Evolutionary conservation across 1,140 invertebrate species (phyloP), one percentile per base, ranked within the genome.

Genomic region (Chrysomallon squamiferum): DNA sequence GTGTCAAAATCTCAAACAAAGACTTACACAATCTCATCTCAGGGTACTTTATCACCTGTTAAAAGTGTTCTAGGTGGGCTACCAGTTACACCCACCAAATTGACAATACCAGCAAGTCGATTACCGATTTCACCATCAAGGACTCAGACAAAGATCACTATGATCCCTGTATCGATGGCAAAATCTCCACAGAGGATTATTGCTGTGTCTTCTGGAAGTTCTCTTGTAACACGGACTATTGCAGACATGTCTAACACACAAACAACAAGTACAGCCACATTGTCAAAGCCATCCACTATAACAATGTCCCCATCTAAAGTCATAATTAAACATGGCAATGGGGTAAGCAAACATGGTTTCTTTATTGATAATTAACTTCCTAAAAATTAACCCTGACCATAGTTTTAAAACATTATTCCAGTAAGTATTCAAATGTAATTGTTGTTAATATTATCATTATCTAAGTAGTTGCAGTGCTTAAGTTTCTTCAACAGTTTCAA

Each of bases 1-100:
- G 65, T 68, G 32, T 49, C 27, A 35, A 52, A 58, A 49, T 76
- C 78, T 69, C 88, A 90, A 13, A 88, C 89, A 43, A 93, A 92
- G 87, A 83, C 90, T 15, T 89, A 92, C 50, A 92, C 90, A 11
- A 84, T 92, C 52, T 89, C 89, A 63, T 90, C 91, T 80, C 77
- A 79, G 57, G 79, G 78, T 27, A 76, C 81, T 25, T 56, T 82
- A 27, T 82, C 82, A 9, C 77, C 79, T 13, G 69, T 76, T 35
- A 73, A 79, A 56, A 69, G 69, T 63, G 69, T 81, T 18, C 62
- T 76, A 41, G 70, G 73, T 49, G 68, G 60, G 20, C 52, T 63
- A 38, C 69, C 70, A 47, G 73, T 74, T 3, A 76, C 82, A 25
- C 78, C 79, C 25, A 68, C 82, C n/a, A 84, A 83, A 69, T 68